Conservation (phyloP, 2,797 vertebrate genomes). For the Phrynocephalus forsythii region DNA sequence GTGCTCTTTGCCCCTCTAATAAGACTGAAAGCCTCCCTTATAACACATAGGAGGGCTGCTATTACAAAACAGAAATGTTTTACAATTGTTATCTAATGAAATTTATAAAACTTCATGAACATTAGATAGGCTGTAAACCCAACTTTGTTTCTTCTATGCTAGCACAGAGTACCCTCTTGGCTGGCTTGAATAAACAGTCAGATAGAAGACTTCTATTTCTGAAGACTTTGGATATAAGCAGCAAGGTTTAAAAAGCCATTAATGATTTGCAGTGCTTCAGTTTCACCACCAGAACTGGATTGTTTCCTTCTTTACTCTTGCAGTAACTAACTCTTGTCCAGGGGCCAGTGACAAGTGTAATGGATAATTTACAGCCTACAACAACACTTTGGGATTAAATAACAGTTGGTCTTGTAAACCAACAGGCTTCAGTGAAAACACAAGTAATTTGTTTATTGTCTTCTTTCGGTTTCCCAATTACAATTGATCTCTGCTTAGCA, state of each 20-base stretch:
- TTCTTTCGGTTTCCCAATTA: constrained; percentile 72
- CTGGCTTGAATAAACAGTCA: not conserved
- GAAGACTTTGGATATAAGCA: not conserved
- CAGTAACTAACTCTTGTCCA: constrained; percentile 71
- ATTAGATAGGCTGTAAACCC: not conserved
- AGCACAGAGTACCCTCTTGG: not conserved
- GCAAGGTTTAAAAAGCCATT: constrained; percentile 29
- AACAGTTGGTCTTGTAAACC: constrained; percentile 73
- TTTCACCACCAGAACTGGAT: constrained; percentile 53
- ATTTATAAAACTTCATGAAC: not conserved
- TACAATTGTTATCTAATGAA: not conserved
- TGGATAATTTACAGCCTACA: constrained; percentile 75
- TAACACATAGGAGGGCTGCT: not conserved
- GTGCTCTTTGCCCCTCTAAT: not conserved
- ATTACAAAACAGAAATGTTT: not conserved
- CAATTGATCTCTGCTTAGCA: constrained; percentile 74
- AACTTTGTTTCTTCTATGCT: not conserved
- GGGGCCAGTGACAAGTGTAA: constrained; percentile 68
- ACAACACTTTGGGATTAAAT: constrained; percentile 71
- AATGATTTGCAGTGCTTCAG: constrained; percentile 34
- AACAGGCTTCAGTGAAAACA: constrained; percentile 74
- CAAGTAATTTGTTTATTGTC: constrained; percentile 78
- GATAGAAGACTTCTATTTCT: constrained; percentile 1
- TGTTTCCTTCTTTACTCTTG: constrained; percentile 50
- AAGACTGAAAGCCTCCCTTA: not conserved